Conservation (phyloP, 2,888 invertebrate genomes). For the Andricus quercusramuli region DNA sequence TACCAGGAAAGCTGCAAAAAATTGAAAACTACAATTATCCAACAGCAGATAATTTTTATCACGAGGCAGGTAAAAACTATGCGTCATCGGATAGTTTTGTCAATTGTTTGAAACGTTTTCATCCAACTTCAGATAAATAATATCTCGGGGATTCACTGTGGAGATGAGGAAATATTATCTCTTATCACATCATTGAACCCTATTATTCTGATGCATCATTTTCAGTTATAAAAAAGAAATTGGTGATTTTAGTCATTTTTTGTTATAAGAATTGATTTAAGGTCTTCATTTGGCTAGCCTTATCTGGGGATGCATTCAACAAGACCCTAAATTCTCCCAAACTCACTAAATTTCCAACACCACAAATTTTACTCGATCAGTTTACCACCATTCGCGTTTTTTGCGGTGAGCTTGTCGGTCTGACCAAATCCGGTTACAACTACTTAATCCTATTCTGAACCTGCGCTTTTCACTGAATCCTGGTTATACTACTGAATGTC, state of each 20-base stretch:
- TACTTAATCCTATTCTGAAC: background rate
- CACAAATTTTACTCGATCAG: background rate
- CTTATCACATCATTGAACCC: background rate
- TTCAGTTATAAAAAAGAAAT: too few species aligned
- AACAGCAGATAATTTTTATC: too few species aligned
- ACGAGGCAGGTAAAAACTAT: too few species aligned
- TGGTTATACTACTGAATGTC: background rate
- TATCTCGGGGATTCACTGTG: too few species aligned
- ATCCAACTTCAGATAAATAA: too few species aligned
- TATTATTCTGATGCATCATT: background rate
- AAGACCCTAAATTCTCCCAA: slow-evolving; percentile 23
- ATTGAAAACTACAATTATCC: too few species aligned
- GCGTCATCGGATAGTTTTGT: too few species aligned
- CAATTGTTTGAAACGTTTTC: too few species aligned
- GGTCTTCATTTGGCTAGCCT: background rate
- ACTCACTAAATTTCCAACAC: slow-evolving; percentile 22
- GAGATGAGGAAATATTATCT: background rate
- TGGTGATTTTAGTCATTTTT: too few species aligned
- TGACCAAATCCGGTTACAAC: background rate
- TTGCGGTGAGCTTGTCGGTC: background rate
- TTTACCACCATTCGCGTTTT: background rate
- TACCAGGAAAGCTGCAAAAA: too few species aligned
- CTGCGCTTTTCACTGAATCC: background rate
- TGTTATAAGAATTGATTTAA: background rate
- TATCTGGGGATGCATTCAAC: background rate